phyloP scores from a whole-genome alignment of 2,113 vertebrate species.

The Geococcyx californianus region DNA sequence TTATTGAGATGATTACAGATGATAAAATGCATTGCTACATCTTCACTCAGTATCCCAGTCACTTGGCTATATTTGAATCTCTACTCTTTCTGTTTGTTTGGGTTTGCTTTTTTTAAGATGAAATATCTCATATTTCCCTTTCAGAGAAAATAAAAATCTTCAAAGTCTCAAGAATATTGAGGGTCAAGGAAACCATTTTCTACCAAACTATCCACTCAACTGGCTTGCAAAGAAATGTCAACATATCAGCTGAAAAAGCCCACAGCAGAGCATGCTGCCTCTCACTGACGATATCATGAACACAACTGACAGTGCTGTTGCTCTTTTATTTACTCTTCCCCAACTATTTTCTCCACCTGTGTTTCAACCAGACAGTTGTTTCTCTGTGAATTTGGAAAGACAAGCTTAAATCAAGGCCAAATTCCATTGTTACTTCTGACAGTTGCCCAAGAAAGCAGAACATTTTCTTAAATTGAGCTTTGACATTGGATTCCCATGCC shows the following conservation, averaged over 20 bases:
- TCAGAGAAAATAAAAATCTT: not conserved
- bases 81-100: not conserved
- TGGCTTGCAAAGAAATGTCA: not conserved
- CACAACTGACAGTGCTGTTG: not conserved
- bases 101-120: not conserved
- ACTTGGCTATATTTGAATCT: not conserved
- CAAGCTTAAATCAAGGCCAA: slow-evolving; percentile 18
- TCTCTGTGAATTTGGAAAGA: not conserved
- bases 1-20: not conserved
- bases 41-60: not conserved
- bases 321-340: not conserved
- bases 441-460: slow-evolving; percentile 14
- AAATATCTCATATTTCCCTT: not conserved
- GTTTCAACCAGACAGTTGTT: not conserved
- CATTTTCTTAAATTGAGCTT: slow-evolving; percentile 19
- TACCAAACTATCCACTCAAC: not conserved
- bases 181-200: not conserved
- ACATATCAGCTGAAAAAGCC: not conserved
- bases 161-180: not conserved
- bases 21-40: not conserved
- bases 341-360: not conserved
- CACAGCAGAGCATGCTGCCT: not conserved
- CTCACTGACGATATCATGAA: rapidly evolving
- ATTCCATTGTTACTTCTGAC: not conserved
- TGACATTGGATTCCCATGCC: slow-evolving; percentile 15